Percentiles rank a stretch among this genome's conserved stretches.
phyloP scores from a whole-genome alignment of 2,888 invertebrate genomes.

The Actias luna region DNA sequence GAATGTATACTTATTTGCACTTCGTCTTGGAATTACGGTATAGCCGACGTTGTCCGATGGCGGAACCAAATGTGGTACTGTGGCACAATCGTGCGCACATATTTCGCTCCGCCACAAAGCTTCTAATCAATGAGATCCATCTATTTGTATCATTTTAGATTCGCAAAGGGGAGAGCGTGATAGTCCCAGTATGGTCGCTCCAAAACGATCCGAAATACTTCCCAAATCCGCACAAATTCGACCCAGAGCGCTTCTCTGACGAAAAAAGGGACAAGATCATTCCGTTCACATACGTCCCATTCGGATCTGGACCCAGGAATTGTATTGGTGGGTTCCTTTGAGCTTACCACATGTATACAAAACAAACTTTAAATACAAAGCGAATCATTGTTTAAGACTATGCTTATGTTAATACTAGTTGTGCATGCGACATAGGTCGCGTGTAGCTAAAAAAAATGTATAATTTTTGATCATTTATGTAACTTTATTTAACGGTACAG shows the following conservation, averaged over 20 bases:
- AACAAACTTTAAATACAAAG: no score
- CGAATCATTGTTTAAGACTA: conserved; percentile 5
- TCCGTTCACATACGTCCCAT: conserved; percentile 69
- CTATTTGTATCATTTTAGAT: conserved; percentile 34
- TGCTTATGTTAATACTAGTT: no score
- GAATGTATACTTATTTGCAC: no score
- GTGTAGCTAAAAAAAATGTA: no score
- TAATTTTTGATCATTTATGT: no score
- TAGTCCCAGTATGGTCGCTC: conserved; percentile 62
- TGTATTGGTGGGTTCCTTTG: conserved; percentile 77
- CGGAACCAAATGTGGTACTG: no score
- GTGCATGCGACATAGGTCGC: no score
- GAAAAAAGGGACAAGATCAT: conserved; percentile 75
- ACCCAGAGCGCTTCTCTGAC: conserved; percentile 82
- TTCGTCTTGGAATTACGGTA: no score
- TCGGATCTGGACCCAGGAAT: conserved; percentile 82
- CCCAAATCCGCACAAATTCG: conserved; percentile 79
- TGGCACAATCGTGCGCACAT: no score
- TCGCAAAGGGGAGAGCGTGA: conserved; percentile 47
- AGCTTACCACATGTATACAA: background rate
- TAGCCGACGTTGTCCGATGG: no score
- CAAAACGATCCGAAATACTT: conserved; percentile 78
- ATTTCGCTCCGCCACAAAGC: no score
- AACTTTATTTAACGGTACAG: no score
- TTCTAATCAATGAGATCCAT: background rate